These are phyloP conservation scores for Takifugu ocellatus DNA, from an alignment of 2,797 vertebrate genomes.

Conservation along the genomic window DNA sequence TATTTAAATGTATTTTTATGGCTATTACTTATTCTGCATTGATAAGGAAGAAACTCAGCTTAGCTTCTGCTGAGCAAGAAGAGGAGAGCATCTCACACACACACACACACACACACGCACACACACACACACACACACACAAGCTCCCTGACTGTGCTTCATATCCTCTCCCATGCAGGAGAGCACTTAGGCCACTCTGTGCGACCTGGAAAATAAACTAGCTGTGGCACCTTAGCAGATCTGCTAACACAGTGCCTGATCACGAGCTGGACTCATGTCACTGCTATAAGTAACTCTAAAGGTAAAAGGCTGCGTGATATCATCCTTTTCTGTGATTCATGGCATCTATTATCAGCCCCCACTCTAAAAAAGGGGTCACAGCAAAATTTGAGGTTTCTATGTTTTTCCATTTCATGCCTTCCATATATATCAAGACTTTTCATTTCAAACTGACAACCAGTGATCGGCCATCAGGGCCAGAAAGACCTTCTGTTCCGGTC, in stretches of 20 bases:
- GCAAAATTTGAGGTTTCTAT: too few relatives aligned
- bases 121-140: background rate
- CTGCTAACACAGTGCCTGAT: constrained; percentile 13
- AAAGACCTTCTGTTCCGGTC: too few relatives aligned
- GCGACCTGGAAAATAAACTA: constrained; percentile 18
- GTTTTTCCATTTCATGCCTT: too few relatives aligned
- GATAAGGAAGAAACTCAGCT: too few relatives aligned
- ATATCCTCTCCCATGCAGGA: constrained; percentile 21
- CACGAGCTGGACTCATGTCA: constrained; percentile 1
- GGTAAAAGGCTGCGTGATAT: constrained; percentile 1
- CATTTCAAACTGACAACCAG: too few relatives aligned
- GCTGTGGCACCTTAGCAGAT: constrained; percentile 24
- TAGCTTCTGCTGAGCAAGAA: too few relatives aligned
- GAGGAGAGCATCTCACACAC: background rate
- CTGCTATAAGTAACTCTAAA: constrained; percentile 3
- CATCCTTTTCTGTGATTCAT: background rate
- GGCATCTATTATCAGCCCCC: too few relatives aligned
- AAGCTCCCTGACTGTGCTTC: background rate
- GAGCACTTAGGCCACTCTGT: constrained; percentile 12
- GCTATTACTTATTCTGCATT: too few relatives aligned
- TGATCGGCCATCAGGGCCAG: too few relatives aligned
- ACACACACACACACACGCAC: background rate
- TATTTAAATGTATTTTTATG: too few relatives aligned
- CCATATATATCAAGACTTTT: too few relatives aligned
- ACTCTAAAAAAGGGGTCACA: too few relatives aligned